A percentile compares a stretch with the other conserved stretches of the same genome.
phyloP scores from a whole-genome alignment of 2,888 invertebrate species.

The Cosmia trapezina region DNA sequence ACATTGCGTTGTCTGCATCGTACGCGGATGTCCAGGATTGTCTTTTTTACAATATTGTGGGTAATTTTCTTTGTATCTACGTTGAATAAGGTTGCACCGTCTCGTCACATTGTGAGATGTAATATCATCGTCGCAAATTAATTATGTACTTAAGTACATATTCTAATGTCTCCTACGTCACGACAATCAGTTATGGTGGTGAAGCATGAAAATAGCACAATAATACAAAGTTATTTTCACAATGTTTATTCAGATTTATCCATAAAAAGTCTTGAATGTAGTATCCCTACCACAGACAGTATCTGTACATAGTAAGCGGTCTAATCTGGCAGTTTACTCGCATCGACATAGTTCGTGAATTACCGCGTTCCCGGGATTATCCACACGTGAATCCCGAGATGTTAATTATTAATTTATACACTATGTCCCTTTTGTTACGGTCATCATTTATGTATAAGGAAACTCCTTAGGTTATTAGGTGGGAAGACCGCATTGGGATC shows the following conservation, averaged over 20 bases:
- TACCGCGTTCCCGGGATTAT: slow-evolving; percentile 50
- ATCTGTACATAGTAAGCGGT: slow-evolving; percentile 36
- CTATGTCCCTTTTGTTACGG: slow-evolving; percentile 46
- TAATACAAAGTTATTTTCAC: not conserved
- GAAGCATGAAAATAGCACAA: not conserved
- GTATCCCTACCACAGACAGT: slow-evolving; percentile 35
- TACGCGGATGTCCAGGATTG: not conserved
- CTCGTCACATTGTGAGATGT: too few relatives aligned
- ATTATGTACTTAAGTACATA: not conserved
- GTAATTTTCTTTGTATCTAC: not conserved
- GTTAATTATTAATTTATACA: slow-evolving; percentile 60
- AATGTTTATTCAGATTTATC: not conserved
- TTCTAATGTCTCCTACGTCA: not conserved
- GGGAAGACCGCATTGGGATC: slow-evolving; percentile 31
- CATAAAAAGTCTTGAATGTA: not conserved
- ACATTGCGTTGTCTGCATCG: not conserved
- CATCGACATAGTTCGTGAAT: slow-evolving; percentile 59
- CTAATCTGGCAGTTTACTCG: slow-evolving; percentile 57
- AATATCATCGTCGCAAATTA: too few relatives aligned
- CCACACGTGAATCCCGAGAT: slow-evolving; percentile 48
- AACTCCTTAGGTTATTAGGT: slow-evolving; percentile 41
- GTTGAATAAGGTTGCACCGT: not conserved
- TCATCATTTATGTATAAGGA: slow-evolving; percentile 55
- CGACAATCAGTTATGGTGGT: not conserved
- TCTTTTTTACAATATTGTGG: not conserved